Percentiles rank a stretch among this genome's conserved stretches.
phyloP scores from a whole-genome alignment of 2,113 vertebrate species.

The Melospiza melodia region DNA sequence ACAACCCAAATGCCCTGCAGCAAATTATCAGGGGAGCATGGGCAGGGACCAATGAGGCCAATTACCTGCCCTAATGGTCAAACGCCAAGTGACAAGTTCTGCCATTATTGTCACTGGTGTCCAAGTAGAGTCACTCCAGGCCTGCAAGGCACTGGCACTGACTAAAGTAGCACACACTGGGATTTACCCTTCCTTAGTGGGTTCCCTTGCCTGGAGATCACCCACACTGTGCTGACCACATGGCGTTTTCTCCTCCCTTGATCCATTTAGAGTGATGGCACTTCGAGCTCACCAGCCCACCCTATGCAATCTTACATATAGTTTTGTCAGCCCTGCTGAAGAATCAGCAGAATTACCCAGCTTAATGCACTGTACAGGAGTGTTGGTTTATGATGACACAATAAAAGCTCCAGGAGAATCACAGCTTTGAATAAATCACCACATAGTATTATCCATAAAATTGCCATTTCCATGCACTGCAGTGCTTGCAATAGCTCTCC shows the following conservation, averaged over 20 bases:
- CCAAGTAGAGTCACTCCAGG: background rate
- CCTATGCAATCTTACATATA: background rate
- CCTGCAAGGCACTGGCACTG: background rate
- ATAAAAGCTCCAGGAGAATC: conserved; percentile 53
- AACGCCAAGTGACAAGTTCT: background rate
- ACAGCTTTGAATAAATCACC: conserved; percentile 65
- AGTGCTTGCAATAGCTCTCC: background rate
- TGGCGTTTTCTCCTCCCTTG: background rate
- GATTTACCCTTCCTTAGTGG: fast-evolving
- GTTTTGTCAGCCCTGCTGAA: background rate
- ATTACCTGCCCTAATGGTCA: background rate
- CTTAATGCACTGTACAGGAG: conserved; percentile 44
- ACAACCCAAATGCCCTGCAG: background rate
- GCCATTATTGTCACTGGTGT: background rate
- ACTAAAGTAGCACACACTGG: background rate
- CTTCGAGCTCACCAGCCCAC: background rate
- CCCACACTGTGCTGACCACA: background rate
- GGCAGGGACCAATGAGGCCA: background rate
- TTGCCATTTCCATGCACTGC: background rate
- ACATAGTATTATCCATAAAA: conserved; percentile 46
- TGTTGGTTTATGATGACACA: conserved; percentile 44
- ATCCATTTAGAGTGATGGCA: background rate
- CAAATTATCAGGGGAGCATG: background rate
- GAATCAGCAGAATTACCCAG: conserved; percentile 20
- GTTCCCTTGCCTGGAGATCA: background rate